Evolutionary conservation across 2,797 vertebrate genomes (phyloP), one percentile per base, ranked within the genome.

Genomic region (Pipistrellus kuhlii): DNA sequence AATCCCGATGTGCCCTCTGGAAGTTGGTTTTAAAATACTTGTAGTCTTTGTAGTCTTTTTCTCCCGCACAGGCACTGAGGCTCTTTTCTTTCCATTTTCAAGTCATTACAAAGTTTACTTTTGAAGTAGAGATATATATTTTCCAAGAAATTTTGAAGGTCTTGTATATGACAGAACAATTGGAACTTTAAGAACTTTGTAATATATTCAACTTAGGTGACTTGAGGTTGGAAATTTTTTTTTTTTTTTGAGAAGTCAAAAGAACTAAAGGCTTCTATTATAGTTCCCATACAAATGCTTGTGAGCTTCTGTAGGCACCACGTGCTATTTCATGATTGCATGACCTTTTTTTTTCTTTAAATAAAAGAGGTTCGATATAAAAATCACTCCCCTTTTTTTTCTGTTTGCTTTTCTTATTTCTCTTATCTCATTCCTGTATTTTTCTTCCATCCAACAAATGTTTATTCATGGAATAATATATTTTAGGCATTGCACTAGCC

Each of bases 21-120:
- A 96, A 96, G 93, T 51, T 95, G 83, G 93, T 95, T 97, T 95
- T 96, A 95, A 97, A 97, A 96, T 94, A 81, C 66, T 72, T 95
- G 90, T 92, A 90, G 85, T 78, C 77, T 83, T 92, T 84, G n/a
- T 77, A 77, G n/a, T 77, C 18, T 88, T 81, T 94, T 62, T 20
- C 57, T n/a, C 66, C 3, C 44, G 57, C 3, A 78, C 8, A 91
- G 75, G 89, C 46, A 88, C 75, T 73, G 72, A 96, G 82, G 5
- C 17, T 57, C 1, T 48, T 10, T 18, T 18, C 32, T 75, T 75
- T 53, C 32, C 38, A 85, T 93, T 93, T 93, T 93, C 51, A 76
- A 88, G 78, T 38, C 91, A 66, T 71, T 95, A 90, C 92, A 64
- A 90, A 95, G 82, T 97, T 96, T 96, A 95, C 66, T 95, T 94